A percentile compares a stretch with the other conserved stretches of the same genome.
These are phyloP conservation scores for Scomber colias DNA, from an alignment of 2,113 vertebrate species.

Conservation along the genomic window DNA sequence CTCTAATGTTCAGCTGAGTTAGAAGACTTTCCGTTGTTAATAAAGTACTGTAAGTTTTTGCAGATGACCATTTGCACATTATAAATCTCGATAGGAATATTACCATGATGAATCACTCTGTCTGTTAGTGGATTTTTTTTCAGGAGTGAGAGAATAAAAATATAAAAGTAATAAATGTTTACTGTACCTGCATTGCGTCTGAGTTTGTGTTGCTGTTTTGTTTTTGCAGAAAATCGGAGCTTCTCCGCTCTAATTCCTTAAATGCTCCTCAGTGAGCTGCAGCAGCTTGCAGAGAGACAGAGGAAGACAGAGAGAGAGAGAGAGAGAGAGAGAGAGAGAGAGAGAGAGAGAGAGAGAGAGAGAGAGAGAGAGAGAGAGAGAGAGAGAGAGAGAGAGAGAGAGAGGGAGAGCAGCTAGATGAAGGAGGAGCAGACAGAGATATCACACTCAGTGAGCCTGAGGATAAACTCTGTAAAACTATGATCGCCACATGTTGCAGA, in stretches of 20 bases:
- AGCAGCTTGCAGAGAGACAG: slow-evolving; percentile 22
- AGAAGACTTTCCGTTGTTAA: background rate
- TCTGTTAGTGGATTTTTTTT: background rate
- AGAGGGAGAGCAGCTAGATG: slow-evolving; percentile 2
- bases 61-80: background rate
- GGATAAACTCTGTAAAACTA: slow-evolving; percentile 5
- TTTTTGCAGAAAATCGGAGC: slow-evolving; percentile 1
- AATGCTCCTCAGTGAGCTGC: slow-evolving; percentile 43
- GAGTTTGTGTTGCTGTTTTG: slow-evolving; percentile 23
- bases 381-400: background rate
- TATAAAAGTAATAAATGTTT: background rate
- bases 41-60: background rate
- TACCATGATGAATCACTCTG: background rate
- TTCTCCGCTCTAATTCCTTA: slow-evolving; percentile 21
- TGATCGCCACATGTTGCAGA: background rate
- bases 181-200: slow-evolving; percentile 75
- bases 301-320: slow-evolving; percentile 2
- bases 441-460: slow-evolving; percentile 6
- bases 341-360: too few species aligned
- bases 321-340: background rate
- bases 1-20: background rate
- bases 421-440: slow-evolving; percentile 56
- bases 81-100: background rate
- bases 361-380: slow-evolving; percentile 1
- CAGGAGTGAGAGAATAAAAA: background rate